Conservation (phyloP, 2,797 vertebrate genomes). For the Cirrhinus mrigala region DNA sequence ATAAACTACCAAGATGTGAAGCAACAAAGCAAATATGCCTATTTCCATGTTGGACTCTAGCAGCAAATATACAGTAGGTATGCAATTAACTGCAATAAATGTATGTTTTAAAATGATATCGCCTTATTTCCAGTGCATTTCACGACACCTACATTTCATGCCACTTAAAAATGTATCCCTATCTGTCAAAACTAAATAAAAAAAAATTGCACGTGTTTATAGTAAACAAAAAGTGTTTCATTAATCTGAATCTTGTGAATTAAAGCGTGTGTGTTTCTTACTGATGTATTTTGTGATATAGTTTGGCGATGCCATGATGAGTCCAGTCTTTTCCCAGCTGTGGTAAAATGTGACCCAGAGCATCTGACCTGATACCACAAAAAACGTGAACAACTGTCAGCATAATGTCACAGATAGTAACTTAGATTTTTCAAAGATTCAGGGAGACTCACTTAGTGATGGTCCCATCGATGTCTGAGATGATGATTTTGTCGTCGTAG, state of each 20-base stretch:
- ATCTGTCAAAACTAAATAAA: not conserved
- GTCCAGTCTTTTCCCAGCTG: constrained; percentile 98
- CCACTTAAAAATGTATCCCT: not conserved
- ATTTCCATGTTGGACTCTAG: not conserved
- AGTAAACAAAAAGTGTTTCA: not conserved
- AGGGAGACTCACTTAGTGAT: constrained; percentile 89
- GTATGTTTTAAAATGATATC: no score
- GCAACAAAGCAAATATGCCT: not conserved
- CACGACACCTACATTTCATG: not conserved
- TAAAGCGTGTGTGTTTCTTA: constrained; percentile 69
- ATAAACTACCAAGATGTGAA: not conserved
- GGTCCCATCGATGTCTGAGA: constrained; percentile 97
- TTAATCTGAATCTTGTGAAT: not conserved
- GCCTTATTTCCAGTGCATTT: not conserved
- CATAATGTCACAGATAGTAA: not conserved
- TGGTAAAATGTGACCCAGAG: constrained; percentile 93
- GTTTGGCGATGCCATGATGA: constrained; percentile 90
- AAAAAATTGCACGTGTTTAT: not conserved
- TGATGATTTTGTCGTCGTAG: constrained; percentile 91
- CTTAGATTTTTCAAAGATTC: not conserved
- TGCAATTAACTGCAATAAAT: not conserved
- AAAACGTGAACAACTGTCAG: not conserved
- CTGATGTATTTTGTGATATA: constrained; percentile 96
- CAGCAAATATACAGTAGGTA: not conserved
- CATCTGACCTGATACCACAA: constrained; percentile 85